Conservation (phyloP, 2,797 vertebrate species). For the Aldrovandia affinis region DNA sequence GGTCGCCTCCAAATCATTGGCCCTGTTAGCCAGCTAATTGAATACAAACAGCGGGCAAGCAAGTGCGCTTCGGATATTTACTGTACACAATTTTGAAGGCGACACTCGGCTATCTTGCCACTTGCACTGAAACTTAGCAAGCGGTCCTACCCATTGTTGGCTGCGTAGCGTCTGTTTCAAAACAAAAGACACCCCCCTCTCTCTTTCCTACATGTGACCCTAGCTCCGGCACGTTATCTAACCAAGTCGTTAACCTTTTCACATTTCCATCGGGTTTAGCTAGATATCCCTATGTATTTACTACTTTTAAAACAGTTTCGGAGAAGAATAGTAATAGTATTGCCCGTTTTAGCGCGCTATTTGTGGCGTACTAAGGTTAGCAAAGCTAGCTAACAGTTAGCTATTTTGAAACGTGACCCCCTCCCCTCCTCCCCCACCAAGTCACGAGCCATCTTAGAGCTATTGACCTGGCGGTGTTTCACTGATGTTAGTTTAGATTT, state of each 20-base stretch:
- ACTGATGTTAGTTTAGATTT: background rate
- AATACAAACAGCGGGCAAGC: too few relatives aligned
- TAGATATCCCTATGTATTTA: background rate
- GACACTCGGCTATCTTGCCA: background rate
- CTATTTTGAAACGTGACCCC: slow-evolving; percentile 11
- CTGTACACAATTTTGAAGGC: background rate
- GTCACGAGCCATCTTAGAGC: slow-evolving; percentile 1
- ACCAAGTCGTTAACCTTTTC: background rate
- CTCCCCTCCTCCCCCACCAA: background rate
- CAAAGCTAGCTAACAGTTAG: background rate
- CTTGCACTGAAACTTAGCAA: background rate
- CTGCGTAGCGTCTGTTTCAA: slow-evolving; percentile 24
- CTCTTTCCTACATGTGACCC: background rate
- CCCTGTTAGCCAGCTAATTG: background rate
- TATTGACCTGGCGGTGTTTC: background rate
- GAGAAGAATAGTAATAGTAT: background rate
- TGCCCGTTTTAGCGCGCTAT: background rate
- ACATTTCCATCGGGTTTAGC: background rate
- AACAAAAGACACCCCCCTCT: slow-evolving; percentile 24
- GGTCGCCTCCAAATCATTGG: background rate
- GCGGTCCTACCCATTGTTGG: background rate
- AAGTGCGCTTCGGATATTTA: background rate
- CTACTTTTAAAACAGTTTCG: background rate
- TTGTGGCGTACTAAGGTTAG: background rate
- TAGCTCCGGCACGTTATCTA: background rate